A percentile compares a stretch with the other conserved stretches of the same genome.
phyloP scores from a whole-genome alignment of 92 coral and sea anemone species.

The Porites evermanni region DNA sequence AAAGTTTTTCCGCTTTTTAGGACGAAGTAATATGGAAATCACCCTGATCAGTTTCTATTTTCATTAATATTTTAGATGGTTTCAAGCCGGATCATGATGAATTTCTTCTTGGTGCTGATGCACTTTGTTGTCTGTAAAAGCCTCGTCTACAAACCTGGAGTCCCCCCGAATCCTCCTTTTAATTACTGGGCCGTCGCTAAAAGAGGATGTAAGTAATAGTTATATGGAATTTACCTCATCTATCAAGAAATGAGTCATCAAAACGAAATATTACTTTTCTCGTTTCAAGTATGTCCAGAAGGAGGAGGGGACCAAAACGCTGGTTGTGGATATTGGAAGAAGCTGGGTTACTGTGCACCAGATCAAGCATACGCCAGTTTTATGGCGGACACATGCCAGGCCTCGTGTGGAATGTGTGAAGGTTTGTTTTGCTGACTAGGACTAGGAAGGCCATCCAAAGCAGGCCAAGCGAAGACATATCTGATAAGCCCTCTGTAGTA shows the following conservation, averaged over 20 bases:
- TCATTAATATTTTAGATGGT: not conserved
- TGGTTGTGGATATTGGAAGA: constrained; percentile 52
- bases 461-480: no score
- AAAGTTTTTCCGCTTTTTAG: no score
- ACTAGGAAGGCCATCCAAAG: no score
- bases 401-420: constrained; percentile 48
- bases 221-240: not conserved
- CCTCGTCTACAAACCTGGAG: not conserved
- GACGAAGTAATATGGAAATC: not conserved
- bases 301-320: constrained; percentile 64
- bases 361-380: constrained; percentile 30
- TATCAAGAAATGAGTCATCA: no score
- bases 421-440: constrained; percentile 17
- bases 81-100: not conserved
- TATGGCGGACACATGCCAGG: constrained; percentile 56
- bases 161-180: not conserved
- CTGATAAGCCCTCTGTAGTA: no score
- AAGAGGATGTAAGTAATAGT: not conserved
- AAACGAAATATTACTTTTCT: not conserved
- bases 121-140: not conserved
- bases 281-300: constrained; percentile 40
- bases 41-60: not conserved
- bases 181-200: not conserved
- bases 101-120: not conserved
- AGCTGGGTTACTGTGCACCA: constrained; percentile 44